Evolutionary conservation across 2,113 vertebrate genomes (phyloP).

Genomic region (Rynchops niger): DNA sequence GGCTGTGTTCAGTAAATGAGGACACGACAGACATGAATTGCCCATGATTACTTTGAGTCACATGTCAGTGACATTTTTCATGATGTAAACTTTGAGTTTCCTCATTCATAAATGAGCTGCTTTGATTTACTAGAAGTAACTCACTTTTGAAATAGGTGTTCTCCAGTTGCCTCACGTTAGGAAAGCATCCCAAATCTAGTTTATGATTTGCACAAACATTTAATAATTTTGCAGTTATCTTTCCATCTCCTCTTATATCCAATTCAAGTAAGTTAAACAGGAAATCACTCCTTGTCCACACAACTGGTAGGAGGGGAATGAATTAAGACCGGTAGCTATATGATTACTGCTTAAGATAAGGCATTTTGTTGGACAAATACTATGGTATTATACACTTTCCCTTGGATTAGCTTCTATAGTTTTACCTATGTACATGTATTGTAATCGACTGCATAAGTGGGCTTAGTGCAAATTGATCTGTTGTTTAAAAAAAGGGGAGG

Average conservation of each 20-base stretch:
- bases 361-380: neutral
- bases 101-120: neutral
- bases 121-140: neutral
- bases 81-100: neutral
- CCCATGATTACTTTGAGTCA: neutral
- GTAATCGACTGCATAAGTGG: neutral
- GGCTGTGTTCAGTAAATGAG: neutral
- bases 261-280: neutral
- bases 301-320: neutral
- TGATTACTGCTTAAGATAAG: neutral
- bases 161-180: neutral
- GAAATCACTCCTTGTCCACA: neutral
- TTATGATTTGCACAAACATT: neutral
- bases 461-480: neutral
- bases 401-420: neutral
- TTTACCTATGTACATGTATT: neutral
- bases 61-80: neutral
- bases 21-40: neutral
- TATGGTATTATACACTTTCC: neutral
- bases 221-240: neutral
- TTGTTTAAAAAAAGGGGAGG: neutral
- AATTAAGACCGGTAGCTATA: neutral
- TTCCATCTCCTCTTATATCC: neutral
- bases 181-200: neutral
- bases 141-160: neutral